Percentiles rank a stretch among this genome's conserved stretches.
phyloP scores from a whole-genome alignment of 2,888 invertebrate genomes.

The Chrysolina oricalcia region DNA sequence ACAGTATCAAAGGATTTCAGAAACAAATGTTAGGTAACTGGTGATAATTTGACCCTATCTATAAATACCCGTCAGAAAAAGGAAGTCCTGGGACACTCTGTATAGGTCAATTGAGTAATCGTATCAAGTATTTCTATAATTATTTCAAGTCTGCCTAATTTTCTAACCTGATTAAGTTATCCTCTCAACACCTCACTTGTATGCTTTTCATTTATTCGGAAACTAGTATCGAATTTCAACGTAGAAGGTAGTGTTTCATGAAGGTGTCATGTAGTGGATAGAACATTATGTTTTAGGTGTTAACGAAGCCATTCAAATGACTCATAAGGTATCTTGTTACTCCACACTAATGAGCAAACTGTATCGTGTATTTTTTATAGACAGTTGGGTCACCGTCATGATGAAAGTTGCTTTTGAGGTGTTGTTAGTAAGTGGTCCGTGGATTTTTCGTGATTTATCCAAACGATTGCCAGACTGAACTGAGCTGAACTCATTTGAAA shows the following conservation, averaged over 20 bases:
- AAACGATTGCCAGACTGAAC: too few relatives aligned
- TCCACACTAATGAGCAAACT: background rate
- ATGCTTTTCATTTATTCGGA: background rate
- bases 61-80: too few relatives aligned
- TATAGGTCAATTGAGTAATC: background rate
- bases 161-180: background rate
- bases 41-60: too few relatives aligned
- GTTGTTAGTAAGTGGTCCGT: too few relatives aligned
- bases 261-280: constrained; percentile 38
- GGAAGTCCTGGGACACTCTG: too few relatives aligned
- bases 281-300: constrained; percentile 42
- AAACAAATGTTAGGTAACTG: too few relatives aligned
- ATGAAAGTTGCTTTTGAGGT: too few relatives aligned
- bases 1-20: too few relatives aligned
- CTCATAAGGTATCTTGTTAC: constrained; percentile 31
- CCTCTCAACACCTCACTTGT: background rate
- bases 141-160: background rate
- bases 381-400: background rate
- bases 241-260: constrained; percentile 13
- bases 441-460: too few relatives aligned
- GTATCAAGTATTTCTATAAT: background rate
- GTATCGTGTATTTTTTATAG: background rate
- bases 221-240: background rate
- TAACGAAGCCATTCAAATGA: constrained; percentile 40
- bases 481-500: too few relatives aligned